Conservation (phyloP, 92 coral and sea anemone species). For the Palythoa grandiflora region DNA sequence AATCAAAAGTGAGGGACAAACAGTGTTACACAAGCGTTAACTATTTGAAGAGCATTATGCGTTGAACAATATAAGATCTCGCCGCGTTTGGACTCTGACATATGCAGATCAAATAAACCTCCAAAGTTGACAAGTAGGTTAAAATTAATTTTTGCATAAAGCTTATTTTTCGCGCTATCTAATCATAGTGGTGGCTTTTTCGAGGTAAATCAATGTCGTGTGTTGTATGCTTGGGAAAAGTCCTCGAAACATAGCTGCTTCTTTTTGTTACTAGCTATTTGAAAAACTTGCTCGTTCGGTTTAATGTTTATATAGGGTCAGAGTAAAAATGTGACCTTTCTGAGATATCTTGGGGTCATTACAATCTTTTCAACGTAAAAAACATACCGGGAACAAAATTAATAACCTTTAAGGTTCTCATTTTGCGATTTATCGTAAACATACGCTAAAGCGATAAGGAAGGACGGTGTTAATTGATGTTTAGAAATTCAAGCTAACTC, state of each 20-base stretch:
- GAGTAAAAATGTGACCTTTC: slow-evolving; percentile 18
- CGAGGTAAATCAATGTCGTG: neutral
- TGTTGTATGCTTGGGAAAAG: neutral
- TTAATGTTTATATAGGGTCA: neutral
- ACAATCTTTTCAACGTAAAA: slow-evolving; percentile 19
- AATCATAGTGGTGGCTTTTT: neutral
- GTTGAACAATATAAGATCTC: neutral
- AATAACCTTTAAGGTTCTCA: slow-evolving; percentile 17
- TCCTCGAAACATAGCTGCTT: neutral
- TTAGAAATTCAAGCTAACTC: neutral
- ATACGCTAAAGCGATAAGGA: slow-evolving; percentile 1
- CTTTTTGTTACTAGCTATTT: neutral
- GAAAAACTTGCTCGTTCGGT: neutral
- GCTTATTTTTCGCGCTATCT: neutral
- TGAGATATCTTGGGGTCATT: neutral
- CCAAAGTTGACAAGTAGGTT: neutral
- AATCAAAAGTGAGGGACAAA: neutral
- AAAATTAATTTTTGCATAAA: slow-evolving; percentile 4
- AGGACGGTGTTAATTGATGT: neutral
- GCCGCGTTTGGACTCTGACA: slow-evolving; percentile 29
- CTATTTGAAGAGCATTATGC: neutral
- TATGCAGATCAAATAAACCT: slow-evolving; percentile 15
- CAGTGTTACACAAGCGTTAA: neutral
- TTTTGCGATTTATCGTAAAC: neutral
- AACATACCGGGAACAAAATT: neutral